These are phyloP conservation scores for Gnathonemus echidnorhynchus DNA, from an alignment of 2,113 vertebrate species.

Conservation along the genomic window DNA sequence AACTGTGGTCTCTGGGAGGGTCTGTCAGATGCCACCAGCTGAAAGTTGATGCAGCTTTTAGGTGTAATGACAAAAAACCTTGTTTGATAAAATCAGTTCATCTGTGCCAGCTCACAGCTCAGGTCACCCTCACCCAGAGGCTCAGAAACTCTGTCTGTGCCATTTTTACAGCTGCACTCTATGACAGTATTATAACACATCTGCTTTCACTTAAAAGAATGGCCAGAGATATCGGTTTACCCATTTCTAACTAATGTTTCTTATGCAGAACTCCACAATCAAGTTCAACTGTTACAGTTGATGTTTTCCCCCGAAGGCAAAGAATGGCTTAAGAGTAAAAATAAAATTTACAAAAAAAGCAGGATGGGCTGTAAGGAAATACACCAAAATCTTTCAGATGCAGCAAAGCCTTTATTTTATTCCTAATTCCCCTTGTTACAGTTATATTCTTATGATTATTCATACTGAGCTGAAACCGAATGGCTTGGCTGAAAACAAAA, in stretches of 20 bases:
- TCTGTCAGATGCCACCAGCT: neutral
- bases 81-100: neutral
- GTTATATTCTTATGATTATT: conserved; percentile 31
- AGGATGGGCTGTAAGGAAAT: neutral
- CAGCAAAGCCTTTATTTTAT: conserved; percentile 11
- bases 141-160: neutral
- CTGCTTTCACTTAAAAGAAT: neutral
- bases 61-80: neutral
- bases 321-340: neutral
- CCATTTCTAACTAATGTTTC: neutral
- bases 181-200: neutral
- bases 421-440: neutral
- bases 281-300: neutral
- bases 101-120: neutral
- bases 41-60: neutral
- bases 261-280: neutral
- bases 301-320: neutral
- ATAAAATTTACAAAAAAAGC: neutral
- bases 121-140: neutral
- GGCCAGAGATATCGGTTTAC: neutral
- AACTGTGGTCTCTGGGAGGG: neutral
- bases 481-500: conserved; percentile 26
- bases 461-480: conserved; percentile 29
- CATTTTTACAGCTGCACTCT: neutral
- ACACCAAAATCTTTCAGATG: conserved; percentile 4